These are phyloP conservation scores for Drosophila kikkawai DNA, from an alignment of 1,140 invertebrate genomes.

Conservation along the genomic window DNA sequence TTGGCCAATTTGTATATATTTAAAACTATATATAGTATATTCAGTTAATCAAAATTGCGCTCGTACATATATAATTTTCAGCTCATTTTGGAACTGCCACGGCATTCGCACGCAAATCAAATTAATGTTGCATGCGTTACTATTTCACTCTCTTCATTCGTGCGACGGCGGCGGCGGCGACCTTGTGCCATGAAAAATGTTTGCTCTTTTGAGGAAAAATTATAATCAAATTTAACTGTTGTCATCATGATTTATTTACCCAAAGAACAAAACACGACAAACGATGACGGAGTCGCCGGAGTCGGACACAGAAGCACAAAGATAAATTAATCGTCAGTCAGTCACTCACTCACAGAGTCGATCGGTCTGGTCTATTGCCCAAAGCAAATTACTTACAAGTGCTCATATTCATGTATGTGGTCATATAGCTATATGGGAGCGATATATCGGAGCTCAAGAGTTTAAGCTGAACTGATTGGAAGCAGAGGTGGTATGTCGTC, in stretches of 20 bases:
- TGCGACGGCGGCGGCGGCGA: conserved; percentile 26
- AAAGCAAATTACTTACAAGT: conserved; percentile 52
- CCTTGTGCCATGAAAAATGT: conserved; percentile 78
- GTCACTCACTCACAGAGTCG: conserved; percentile 37
- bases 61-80: conserved; percentile 25
- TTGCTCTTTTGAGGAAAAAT: conserved; percentile 60
- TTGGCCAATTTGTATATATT: conserved; percentile 65
- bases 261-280: conserved; percentile 66
- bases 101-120: conserved; percentile 78
- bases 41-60: conserved; percentile 33
- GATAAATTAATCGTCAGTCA: conserved; percentile 60
- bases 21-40: conserved; percentile 12
- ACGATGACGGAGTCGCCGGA: conserved; percentile 50
- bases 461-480: conserved; percentile 16
- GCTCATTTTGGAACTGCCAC: conserved; percentile 10
- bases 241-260: conserved; percentile 79
- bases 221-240: conserved; percentile 82
- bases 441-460: conserved; percentile 31
- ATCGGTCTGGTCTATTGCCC: conserved; percentile 53
- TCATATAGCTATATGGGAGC: background rate
- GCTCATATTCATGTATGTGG: conserved; percentile 23
- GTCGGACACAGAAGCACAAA: conserved; percentile 53
- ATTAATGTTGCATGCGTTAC: conserved; percentile 79
- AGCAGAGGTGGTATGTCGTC: conserved; percentile 49
- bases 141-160: conserved; percentile 52